Base-by-base conservation (phyloP, 53 echinoderm and acorn worm genomes). In the Paelopatides confundens region DNA sequence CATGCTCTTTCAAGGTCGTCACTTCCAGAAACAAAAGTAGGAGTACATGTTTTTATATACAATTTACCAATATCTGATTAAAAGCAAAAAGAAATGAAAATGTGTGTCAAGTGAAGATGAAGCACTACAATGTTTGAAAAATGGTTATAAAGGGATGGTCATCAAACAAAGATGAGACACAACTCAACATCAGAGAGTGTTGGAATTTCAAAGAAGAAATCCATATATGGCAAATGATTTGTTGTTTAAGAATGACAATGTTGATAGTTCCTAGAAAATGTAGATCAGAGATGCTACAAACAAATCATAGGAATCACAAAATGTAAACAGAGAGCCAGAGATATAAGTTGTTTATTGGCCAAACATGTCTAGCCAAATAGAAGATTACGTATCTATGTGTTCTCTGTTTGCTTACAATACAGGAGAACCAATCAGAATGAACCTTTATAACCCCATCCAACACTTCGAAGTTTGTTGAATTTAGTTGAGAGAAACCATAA, bases 321-420 rank as follows among this genome's bases (percentile, higher is more conserved):
- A 71, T 71, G 71, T 35, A 71, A 71, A 35, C 30, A 35, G 12
- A 71, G 71, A 71, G 71, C 39, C 12, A 35, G 71, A n/a, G 71
- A 71, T 33, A n/a, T 36, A 38, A 10, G n/a, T n/a, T n/a, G n/a
- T 71, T 1, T 35, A 31, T 38, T 71, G 71, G 71, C 33, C 71
- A 33, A 3, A 34, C 30, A 71, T 71, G 71, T 35, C 35, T 2
- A 36, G 23, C 30, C 71, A 71, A 17, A 71, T 71, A 33, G 71
- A 71, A 71, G 71, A 71, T 33, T 71, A 38, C 32, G 35, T 34
- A 71, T 31, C 36, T 33, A 71, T 31, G 7, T 71, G 39, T 9
- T 31, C 71, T 31, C n/a, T n/a, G 71, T 71, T 36, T 71, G 71
- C 35, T 34, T 71, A 38, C 35, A 71, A 33, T 31, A 71, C 71